Base-by-base conservation (phyloP, 2,113 vertebrate species). In the Pimephales promelas region DNA sequence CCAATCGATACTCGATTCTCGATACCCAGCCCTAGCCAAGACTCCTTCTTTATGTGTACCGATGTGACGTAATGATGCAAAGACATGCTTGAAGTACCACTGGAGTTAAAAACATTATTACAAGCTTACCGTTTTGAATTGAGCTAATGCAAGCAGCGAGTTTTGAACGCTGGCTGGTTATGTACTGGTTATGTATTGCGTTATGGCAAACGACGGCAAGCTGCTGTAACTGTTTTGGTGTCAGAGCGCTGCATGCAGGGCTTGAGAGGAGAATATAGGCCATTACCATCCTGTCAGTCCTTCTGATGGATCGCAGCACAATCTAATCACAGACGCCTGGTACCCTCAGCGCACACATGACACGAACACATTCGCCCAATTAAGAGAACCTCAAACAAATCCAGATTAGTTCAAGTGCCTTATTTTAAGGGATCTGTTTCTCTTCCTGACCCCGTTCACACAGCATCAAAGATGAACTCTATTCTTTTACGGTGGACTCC, bases 241-340 rank as follows among this genome's bases (percentile, higher is more conserved):
- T n/a, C n/a, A n/a, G n/a, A n/a, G n/a, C n/a, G n/a, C n/a, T n/a
- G n/a, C n/a, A n/a, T 77, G 24, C 26, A 54, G 3, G 62, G 52
- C 45, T 54, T 86, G 66, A 71, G 36, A 24, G 10, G 22, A 71
- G 74, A 86, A 86, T 79, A 72, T 47, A 83, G 89, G 91, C 87
- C 79, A 92, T 91, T 90, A 88, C 86, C 88, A 79, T 84, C 88
- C 84, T 88, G 90, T 92, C 91, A 90, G 86, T 84, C 66, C 72
- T 47, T 83, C 84, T 93, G 92, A 93, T 88, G 88, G 90, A 92
- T 92, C 85, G 59, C 91, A 89, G 87, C 78, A 83, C 82, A 83
- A 85, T 88, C 86, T 84, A 91, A 89, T 92, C 89, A 91, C 54
- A 87, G 66, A 79, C 4, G 24, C 45, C 75, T 79, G 43, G 43